Conservation (phyloP, 2,888 invertebrate species). For the Hyalella azteca region DNA sequence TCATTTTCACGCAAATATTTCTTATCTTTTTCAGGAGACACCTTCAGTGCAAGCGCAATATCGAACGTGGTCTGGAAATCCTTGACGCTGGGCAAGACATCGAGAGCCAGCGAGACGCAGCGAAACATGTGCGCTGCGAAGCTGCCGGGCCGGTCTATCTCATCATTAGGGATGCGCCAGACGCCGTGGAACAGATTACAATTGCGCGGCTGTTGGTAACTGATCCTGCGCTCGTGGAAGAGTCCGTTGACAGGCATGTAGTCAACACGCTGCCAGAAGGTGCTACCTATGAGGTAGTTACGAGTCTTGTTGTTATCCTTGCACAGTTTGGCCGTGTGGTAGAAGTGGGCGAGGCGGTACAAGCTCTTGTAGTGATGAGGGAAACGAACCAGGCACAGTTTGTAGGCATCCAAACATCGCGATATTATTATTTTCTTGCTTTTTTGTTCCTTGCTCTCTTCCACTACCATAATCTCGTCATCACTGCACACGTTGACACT, state of each 20-base stretch:
- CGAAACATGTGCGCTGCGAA: slow-evolving; percentile 90
- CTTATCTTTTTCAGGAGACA: slow-evolving; percentile 84
- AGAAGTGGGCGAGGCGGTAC: slow-evolving; percentile 84
- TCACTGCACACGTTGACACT: background rate
- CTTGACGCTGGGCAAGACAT: slow-evolving; percentile 77
- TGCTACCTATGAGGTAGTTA: slow-evolving; percentile 63
- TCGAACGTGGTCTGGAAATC: slow-evolving; percentile 82
- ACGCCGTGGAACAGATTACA: slow-evolving; percentile 71
- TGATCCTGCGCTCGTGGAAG: slow-evolving; percentile 78
- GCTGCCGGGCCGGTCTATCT: slow-evolving; percentile 90
- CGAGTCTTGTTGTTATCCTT: slow-evolving; percentile 62
- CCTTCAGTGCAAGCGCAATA: slow-evolving; percentile 77
- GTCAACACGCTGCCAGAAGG: slow-evolving; percentile 59
- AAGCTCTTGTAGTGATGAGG: slow-evolving; percentile 92
- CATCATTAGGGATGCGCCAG: slow-evolving; percentile 87
- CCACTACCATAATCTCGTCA: background rate
- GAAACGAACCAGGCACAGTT: slow-evolving; percentile 83
- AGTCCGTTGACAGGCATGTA: slow-evolving; percentile 76
- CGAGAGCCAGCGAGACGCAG: slow-evolving; percentile 79
- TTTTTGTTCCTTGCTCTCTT: slow-evolving; percentile 45
- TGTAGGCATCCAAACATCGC: slow-evolving; percentile 77
- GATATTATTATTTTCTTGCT: slow-evolving; percentile 63
- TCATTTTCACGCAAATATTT: slow-evolving; percentile 85
- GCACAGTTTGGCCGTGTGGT: slow-evolving; percentile 70
- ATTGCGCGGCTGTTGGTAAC: slow-evolving; percentile 50